Evolutionary conservation across 1,140 invertebrate genomes (phyloP).

Genomic region (Pararge aegeria): DNA sequence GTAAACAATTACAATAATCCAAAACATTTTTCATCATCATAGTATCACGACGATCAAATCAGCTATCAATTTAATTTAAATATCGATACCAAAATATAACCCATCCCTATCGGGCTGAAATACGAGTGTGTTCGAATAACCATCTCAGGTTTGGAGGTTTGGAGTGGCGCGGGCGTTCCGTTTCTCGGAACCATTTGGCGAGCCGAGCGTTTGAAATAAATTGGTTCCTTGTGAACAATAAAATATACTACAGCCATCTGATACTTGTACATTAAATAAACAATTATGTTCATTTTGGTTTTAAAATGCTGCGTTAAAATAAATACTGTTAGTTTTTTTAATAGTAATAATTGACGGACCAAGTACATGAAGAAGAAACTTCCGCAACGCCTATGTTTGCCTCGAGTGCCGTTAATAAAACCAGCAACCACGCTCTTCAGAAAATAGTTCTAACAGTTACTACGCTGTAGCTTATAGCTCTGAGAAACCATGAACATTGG

Average conservation of each 20-base stretch:
- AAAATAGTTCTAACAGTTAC: too few species aligned
- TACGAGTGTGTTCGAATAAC: not conserved
- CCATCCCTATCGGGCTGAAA: not conserved
- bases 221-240: not conserved
- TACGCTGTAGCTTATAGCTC: too few species aligned
- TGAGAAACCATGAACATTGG: too few species aligned
- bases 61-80: not conserved
- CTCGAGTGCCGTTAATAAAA: too few species aligned
- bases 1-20: too few species aligned
- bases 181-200: not conserved
- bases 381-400: too few species aligned
- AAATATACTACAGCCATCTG: not conserved
- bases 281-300: not conserved
- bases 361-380: too few species aligned
- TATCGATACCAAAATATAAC: not conserved
- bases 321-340: not conserved
- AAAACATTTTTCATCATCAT: too few species aligned
- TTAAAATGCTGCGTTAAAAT: not conserved
- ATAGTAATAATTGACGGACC: too few species aligned
- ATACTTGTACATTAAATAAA: slow-evolving; percentile 1
- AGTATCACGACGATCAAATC: too few species aligned
- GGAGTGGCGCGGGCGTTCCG: not conserved
- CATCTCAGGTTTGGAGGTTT: not conserved
- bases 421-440: too few species aligned
- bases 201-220: slow-evolving; percentile 1